Evolutionary conservation across 2,888 invertebrate species (phyloP), one percentile per base, ranked within the genome.

Genomic region (Acrobasis repandana): DNA sequence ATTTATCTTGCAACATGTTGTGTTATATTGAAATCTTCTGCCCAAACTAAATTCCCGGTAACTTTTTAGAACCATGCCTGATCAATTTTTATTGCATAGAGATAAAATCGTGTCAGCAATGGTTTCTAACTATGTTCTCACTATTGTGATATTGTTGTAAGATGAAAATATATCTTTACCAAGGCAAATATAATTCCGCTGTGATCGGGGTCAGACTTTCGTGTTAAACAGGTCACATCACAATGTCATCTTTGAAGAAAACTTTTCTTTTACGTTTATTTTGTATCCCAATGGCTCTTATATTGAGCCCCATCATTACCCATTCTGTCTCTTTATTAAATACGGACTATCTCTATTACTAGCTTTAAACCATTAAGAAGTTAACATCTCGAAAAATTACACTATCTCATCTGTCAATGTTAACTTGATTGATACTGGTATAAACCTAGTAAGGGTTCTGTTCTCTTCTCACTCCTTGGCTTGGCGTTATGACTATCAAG

Each of bases 51-150:
- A n/a, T 36, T 38, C 20, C 2, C 38, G 6, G 54, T 54, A 54
- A 43, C 56, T 28, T 56, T 9, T 56, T 34, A 57, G 11, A 57
- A 69, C 71, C 76, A 80, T 77, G 76, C 75, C 74, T 72, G 75
- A 83, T 82, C 81, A 74, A 72, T 74, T 68, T 68, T 64, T 65
- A 57, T 15, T 48, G 57, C 16, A 57, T 62, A 33, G 56, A 60
- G 61, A 64, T 61, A 58, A 58, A 36, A 59, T 57, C 60, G 28
- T 50, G 56, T 57, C 34, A 57, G 48, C 34, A 57, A 57, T 57
- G 46, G 15, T 33, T 49, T 56, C 43, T 16, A 50, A 33, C 38
- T 14, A 16, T 34, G 48, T 57, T 57, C 57, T 57, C 57, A 57
- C 57, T 48, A 57, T 57, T 57, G 48, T 57, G 28, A 52, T 51